Conservation (phyloP, 2,113 vertebrate genomes). For the Scomber colias region DNA sequence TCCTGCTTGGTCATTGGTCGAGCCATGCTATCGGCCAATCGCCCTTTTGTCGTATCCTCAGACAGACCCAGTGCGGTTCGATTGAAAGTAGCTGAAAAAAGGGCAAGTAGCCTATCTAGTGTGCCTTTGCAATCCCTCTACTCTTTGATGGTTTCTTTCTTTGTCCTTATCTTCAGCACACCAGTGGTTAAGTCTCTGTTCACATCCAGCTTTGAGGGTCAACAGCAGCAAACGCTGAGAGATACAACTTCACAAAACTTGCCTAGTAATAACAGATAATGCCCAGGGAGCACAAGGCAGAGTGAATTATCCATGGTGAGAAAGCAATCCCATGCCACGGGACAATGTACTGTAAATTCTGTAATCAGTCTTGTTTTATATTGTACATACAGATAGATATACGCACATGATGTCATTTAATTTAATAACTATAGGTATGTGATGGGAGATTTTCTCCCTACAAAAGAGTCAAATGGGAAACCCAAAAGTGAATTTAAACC, state of each 20-base stretch:
- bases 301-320: slow-evolving; percentile 65
- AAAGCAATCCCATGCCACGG: slow-evolving; percentile 68
- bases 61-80: slow-evolving; percentile 67
- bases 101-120: slow-evolving; percentile 82
- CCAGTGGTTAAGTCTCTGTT: slow-evolving; percentile 71
- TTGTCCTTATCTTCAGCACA: slow-evolving; percentile 74
- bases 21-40: slow-evolving; percentile 48
- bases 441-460: slow-evolving; percentile 41
- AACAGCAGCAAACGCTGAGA: slow-evolving; percentile 59
- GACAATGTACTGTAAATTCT: slow-evolving; percentile 83
- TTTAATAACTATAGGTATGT: slow-evolving; percentile 63
- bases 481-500: slow-evolving; percentile 55
- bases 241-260: slow-evolving; percentile 47
- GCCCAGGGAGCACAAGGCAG: slow-evolving; percentile 50
- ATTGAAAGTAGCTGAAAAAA: slow-evolving; percentile 77
- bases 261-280: slow-evolving; percentile 51
- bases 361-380: slow-evolving; percentile 86
- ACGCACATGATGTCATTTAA: slow-evolving; percentile 84
- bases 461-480: slow-evolving; percentile 54
- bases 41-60: slow-evolving; percentile 48
- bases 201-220: slow-evolving; percentile 70
- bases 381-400: slow-evolving; percentile 86
- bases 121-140: slow-evolving; percentile 83
- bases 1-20: slow-evolving; percentile 52
- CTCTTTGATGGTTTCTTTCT: slow-evolving; percentile 76